A percentile compares a stretch with the other conserved stretches of the same genome.
Conservation (phyloP, 2,888 invertebrate species). For the Erpobdella octoculata region DNA sequence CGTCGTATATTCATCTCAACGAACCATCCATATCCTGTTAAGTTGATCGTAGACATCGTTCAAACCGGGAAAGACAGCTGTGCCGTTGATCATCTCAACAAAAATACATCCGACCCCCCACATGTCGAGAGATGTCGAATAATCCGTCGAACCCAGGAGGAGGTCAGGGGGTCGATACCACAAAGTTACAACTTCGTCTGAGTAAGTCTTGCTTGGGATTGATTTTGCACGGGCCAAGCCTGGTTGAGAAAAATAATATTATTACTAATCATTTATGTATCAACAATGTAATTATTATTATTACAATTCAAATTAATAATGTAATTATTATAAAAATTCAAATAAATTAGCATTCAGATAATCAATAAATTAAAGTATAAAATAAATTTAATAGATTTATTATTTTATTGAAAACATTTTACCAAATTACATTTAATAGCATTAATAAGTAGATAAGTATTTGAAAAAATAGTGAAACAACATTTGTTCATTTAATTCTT, state of each 20-base stretch:
- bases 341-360: too few relatives aligned
- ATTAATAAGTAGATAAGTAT: too few relatives aligned
- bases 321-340: neutral
- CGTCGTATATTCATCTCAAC: too few relatives aligned
- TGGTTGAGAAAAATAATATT: constrained; percentile 39
- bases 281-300: neutral
- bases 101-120: constrained; percentile 30
- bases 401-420: too few relatives aligned
- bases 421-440: too few relatives aligned
- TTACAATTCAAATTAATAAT: neutral
- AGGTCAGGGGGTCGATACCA: constrained; percentile 99
- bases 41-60: constrained; percentile 21
- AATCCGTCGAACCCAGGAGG: constrained; percentile 61
- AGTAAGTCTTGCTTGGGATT: constrained; percentile 94
- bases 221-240: constrained; percentile 94
- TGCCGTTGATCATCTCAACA: constrained; percentile 23
- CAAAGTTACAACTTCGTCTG: constrained; percentile 85
- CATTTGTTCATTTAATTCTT: too few relatives aligned
- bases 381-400: too few relatives aligned
- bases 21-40: constrained; percentile 26
- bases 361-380: too few relatives aligned
- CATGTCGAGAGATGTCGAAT: constrained; percentile 30
- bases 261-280: neutral
- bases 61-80: constrained; percentile 23
- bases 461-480: too few relatives aligned